Evolutionary conservation across 2,888 invertebrate species (phyloP), one percentile per base, ranked within the genome.

Genomic region (Cataglyphis cursor): DNA sequence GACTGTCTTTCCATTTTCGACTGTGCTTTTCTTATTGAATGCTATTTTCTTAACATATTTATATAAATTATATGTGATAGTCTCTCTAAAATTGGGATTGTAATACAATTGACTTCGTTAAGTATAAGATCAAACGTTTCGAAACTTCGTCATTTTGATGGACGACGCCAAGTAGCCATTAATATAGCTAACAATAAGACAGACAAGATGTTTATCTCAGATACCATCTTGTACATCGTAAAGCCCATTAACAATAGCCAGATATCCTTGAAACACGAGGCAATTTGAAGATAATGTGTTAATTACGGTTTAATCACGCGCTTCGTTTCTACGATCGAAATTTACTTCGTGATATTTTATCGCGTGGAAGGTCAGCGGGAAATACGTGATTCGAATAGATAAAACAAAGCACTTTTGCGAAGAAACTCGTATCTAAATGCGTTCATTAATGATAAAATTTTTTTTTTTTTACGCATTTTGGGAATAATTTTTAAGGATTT

Each of bases 221-320:
- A 82, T 86, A 82, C 44, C 59, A 73, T 3, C 21, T 6, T 28
- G 62, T 84, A 82, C 48, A 68, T 80, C 54, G 72, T 80, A 82
- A 84, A 84, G 31, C 54, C 64, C 28, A 61, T 73, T 64, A 54
- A 78, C 66, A 57, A 57, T 70, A 64, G 9, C 65, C 64, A 10
- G 9, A 35, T 48, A 70, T 72, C 82, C 24, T 54, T 70, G 21
- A 51, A 3, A 73, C 4, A 35, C 18, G 24, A 44, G 21, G 44
- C 28, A 59, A 78, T 87, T 78, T 57, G 35, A 10, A 18, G 28
- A 62, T 72, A 70, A 78, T 68, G 38, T 35, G 18, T 21, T 78
- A 24, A 72, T 76, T 76, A 24, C 41, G 24, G 9, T 35, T 35
- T 72, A 68, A 54, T 38, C 31, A 64, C 3, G 31, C 18, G 21